Evolutionary conservation across 2,113 vertebrate genomes (phyloP), one percentile per base, ranked within the genome.

Genomic region (Hypomesus transpacificus): DNA sequence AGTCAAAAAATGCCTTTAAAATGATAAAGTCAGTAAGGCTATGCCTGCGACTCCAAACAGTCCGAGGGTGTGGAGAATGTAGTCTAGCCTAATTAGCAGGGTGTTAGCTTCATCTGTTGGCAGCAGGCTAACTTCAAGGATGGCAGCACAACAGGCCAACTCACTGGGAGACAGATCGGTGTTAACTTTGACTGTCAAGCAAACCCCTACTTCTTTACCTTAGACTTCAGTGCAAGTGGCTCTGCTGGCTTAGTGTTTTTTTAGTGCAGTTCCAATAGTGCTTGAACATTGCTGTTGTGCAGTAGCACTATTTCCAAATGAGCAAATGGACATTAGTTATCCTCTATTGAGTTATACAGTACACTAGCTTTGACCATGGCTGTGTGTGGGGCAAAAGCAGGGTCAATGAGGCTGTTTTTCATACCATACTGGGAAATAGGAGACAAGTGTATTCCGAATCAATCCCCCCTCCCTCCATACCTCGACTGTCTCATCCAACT

Each of bases 401-500:
- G 53, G 53, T 56, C 53, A n/a, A 2, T 56, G 53, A 56, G 53
- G 17, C 53, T n/a, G n/a, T 46, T 61, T 24, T 14, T 28, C 22
- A 61, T 28, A 24, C 4, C 59, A 61, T 6, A 2, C 11, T 24
- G 8, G 22, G 57, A 24, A 22, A 22, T 9, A 59, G 14, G 71
- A 73, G 61, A 2, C 54, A 28, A 14, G 24, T 20, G 21, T 46
- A 16, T n/a, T 28, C 73, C 11, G 70, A 7, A 64, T 13, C 39
- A 5, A 5, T 13, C 39, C 5, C 39, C 39, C 39, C 39, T 13
- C 39, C 53, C 17, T 39, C 73, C 11, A 70, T 7, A 63, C 53
- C 59, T n/a, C 60, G 24, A 4, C 24, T 52, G 56, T 71, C 73
- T 54, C 70, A 18, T 69, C 71, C 70, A 75, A 68, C 62, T 75